Conservation (phyloP, 2,113 vertebrate genomes). For the Corythornis vintsioides region DNA sequence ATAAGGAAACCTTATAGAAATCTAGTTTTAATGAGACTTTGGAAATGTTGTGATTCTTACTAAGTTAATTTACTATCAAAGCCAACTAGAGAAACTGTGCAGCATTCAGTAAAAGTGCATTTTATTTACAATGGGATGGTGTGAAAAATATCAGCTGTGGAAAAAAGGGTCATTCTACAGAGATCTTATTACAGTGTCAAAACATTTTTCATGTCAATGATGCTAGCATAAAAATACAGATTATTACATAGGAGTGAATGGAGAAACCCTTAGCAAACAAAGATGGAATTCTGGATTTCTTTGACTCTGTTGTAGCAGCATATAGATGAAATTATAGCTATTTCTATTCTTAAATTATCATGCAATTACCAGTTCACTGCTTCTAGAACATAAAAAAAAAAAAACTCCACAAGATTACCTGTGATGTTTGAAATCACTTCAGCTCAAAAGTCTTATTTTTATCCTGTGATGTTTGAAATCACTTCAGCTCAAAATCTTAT, state of each 20-base stretch:
- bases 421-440: neutral
- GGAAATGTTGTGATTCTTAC: neutral
- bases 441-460: neutral
- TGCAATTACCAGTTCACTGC: neutral
- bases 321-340: neutral
- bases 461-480: neutral
- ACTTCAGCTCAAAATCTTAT: neutral
- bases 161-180: neutral
- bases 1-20: neutral
- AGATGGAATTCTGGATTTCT: neutral
- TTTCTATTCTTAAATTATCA: neutral
- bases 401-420: neutral
- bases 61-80: neutral
- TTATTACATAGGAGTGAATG: neutral
- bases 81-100: neutral
- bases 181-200: neutral
- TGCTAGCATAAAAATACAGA: neutral
- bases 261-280: neutral
- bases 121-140: slow-evolving; percentile 1
- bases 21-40: neutral
- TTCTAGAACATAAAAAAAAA: slow-evolving; percentile 27
- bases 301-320: neutral
- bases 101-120: neutral
- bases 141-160: neutral
- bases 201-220: neutral